Conservation (phyloP, 2,113 vertebrate genomes). For the Gambusia holbrooki region DNA sequence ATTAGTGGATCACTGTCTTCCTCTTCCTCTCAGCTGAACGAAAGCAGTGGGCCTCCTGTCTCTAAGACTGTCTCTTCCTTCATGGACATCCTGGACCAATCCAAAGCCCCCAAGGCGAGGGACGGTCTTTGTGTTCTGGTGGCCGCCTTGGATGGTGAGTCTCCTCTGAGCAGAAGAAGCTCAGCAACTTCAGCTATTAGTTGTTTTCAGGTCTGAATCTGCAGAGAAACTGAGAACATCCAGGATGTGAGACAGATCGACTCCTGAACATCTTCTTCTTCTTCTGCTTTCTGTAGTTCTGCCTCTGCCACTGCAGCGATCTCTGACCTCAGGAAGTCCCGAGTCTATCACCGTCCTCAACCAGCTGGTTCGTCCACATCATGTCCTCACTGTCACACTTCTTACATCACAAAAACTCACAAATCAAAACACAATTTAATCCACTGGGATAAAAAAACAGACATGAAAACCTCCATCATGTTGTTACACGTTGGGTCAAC, state of each 20-base stretch:
- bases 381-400: neutral
- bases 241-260: neutral
- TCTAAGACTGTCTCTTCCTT: neutral
- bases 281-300: neutral
- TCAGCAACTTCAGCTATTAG: neutral
- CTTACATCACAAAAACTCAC: too few relatives aligned
- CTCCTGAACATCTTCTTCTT: neutral
- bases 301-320: neutral
- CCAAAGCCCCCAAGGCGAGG: neutral
- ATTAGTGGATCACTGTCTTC: too few relatives aligned
- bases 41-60: neutral
- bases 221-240: neutral
- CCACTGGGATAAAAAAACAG: too few relatives aligned
- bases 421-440: too few relatives aligned
- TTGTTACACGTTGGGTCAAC: too few relatives aligned
- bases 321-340: neutral
- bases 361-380: neutral
- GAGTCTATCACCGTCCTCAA: neutral
- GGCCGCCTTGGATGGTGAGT: constrained; percentile 1
- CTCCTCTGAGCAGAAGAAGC: too few relatives aligned
- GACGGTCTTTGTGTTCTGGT: neutral
- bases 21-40: constrained; percentile 1
- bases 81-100: neutral
- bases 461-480: too few relatives aligned
- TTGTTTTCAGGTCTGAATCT: neutral